Evolutionary conservation across 2,113 vertebrate species (phyloP).

Genomic region (Amblyopsis rosae): DNA sequence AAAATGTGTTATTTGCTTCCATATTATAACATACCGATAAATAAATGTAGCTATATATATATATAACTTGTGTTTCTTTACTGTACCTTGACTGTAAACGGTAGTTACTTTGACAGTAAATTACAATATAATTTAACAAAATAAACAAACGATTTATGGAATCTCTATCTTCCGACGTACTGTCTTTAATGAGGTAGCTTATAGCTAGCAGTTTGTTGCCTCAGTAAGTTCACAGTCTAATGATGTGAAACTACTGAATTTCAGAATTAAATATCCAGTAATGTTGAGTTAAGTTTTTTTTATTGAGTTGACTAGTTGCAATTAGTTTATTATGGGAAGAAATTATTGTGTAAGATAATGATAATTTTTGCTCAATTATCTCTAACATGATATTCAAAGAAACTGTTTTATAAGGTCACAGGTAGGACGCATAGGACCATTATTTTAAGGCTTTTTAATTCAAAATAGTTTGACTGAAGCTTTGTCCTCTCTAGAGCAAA

Average conservation of each 20-base stretch:
- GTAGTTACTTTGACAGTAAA: conserved; percentile 1
- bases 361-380: conserved; percentile 19
- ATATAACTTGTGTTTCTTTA: neutral
- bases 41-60: neutral
- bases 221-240: neutral
- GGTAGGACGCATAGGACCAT: conserved; percentile 17
- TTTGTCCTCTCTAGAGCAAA: neutral
- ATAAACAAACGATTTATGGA: neutral
- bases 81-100: conserved; percentile 1
- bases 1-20: conserved; percentile 7
- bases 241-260: neutral
- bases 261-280: conserved; percentile 5
- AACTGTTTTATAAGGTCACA: conserved; percentile 16
- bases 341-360: conserved; percentile 22
- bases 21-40: conserved; percentile 12
- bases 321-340: conserved; percentile 28
- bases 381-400: conserved; percentile 18
- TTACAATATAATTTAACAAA: neutral
- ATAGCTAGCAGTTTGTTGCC: too few relatives aligned
- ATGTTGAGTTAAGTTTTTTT: conserved; percentile 14
- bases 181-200: neutral
- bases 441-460: conserved; percentile 54
- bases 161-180: neutral
- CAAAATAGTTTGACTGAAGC: conserved; percentile 10
- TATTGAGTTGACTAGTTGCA: neutral